Evolutionary conservation across 2,797 vertebrate species (phyloP), one percentile per base, ranked within the genome.

Genomic region (Tenualosa thibaudeaui): DNA sequence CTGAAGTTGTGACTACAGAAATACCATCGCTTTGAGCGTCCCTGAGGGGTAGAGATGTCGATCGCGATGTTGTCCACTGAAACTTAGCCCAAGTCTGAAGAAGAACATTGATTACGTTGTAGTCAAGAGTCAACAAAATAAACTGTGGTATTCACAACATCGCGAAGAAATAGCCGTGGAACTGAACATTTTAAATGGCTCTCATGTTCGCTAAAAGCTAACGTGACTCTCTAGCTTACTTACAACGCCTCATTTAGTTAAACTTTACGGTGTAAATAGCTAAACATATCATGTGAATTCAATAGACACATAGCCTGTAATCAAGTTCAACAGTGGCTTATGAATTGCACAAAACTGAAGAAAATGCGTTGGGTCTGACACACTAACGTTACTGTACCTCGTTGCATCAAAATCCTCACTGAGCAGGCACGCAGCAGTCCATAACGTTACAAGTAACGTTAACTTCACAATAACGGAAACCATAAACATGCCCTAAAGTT

Each of bases 1-100:
- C 53, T 82, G 3, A 56, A 51, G 50, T 58, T 82, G 37, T 84
- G 83, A 81, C 86, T 54, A 68, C 24, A 81, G 60, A 26, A 53
- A 84, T 82, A 49, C 56, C 24, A 86, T 60, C 37, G 65, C 40
- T 78, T 19, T 78, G 15, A 78, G 17, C 40, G 71, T 43, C 17
- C 46, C 5, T 46, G 71, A 46, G 40, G 17, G 17, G 37, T 43
- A 46, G 15, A 78, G 71, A 78, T 78, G 15, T 22, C 40, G 40
- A 46, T 78, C 37, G 40, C 40, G 71, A 78, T 75, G 37, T 43
- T 37, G 68, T 19, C 68, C 37, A 40, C 71, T 78, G 71, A 46
- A 78, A 78, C 17, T 71, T 71, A 31, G 9, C 65, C 19, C 1
- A 78, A 19, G 71, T 78, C 17, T 37, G 71, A 40, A 22, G 37